These are phyloP conservation scores for Scartelaos histophorus DNA, from an alignment of 2,113 vertebrate genomes.

Conservation along the genomic window DNA sequence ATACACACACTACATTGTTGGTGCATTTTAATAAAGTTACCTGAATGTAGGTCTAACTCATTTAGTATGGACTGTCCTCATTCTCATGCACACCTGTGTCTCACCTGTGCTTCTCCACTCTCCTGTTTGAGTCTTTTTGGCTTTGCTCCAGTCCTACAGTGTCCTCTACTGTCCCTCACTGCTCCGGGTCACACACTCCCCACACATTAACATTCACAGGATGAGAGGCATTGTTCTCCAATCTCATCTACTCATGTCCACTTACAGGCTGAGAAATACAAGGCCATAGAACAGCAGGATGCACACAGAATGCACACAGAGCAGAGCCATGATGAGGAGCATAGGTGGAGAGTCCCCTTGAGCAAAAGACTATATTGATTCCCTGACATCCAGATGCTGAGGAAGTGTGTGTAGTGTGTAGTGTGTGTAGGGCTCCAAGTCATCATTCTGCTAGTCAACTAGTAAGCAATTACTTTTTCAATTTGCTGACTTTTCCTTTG, in stretches of 20 bases:
- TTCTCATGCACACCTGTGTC: not conserved
- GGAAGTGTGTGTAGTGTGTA: too few species aligned
- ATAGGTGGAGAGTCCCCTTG: not conserved
- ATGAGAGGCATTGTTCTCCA: slow-evolving; percentile 14
- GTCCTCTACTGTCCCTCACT: slow-evolving; percentile 4
- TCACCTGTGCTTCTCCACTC: not conserved
- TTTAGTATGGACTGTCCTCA: slow-evolving; percentile 10
- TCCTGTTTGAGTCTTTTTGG: not conserved
- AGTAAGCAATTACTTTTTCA: too few species aligned
- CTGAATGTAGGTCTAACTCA: not conserved
- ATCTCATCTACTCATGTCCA: slow-evolving; percentile 9
- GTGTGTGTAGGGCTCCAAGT: not conserved
- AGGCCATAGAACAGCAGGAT: slow-evolving; percentile 3
- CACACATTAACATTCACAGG: not conserved
- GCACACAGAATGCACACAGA: not conserved
- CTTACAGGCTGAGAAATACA: slow-evolving; percentile 6
- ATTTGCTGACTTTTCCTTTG: not conserved
- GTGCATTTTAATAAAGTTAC: not conserved
- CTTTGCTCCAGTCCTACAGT: slow-evolving; percentile 4
- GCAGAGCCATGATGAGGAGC: not conserved
- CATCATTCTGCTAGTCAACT: not conserved
- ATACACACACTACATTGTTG: not conserved
- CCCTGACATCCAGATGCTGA: slow-evolving; percentile 27
- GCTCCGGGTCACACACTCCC: not conserved
- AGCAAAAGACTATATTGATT: slow-evolving; percentile 11